Evolutionary conservation across 2,888 invertebrate genomes (phyloP).

Genomic region (Listrodromus nycthemerus): DNA sequence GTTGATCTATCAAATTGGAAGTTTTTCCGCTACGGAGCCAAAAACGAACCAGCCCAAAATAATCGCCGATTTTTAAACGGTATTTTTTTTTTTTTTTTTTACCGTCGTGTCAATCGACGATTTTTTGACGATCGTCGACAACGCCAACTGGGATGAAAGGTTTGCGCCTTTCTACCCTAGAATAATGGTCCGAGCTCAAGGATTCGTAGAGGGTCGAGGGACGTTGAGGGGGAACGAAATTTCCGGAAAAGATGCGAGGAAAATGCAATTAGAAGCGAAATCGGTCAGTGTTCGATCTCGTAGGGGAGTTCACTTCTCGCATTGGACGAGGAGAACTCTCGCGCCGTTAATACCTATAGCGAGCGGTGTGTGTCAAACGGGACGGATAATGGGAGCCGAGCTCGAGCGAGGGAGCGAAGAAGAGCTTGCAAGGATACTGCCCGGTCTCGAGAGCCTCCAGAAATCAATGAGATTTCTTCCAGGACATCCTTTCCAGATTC

Average conservation of each 20-base stretch:
- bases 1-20: background rate
- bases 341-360: background rate
- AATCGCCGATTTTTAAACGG: too few relatives aligned
- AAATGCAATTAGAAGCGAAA: slow-evolving; percentile 76
- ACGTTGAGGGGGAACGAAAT: background rate
- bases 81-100: too few relatives aligned
- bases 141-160: slow-evolving; percentile 1
- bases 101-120: too few relatives aligned
- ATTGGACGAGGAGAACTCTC: background rate
- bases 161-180: slow-evolving; percentile 39
- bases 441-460: slow-evolving; percentile 31
- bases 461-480: slow-evolving; percentile 70
- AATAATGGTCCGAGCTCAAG: slow-evolving; percentile 69
- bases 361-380: slow-evolving; percentile 7
- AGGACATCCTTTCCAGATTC: slow-evolving; percentile 51
- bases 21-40: background rate
- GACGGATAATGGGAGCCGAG: slow-evolving; percentile 8
- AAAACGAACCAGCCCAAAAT: background rate
- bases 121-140: too few relatives aligned
- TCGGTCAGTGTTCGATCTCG: slow-evolving; percentile 68
- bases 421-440: slow-evolving; percentile 45
- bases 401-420: slow-evolving; percentile 38
- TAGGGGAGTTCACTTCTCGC: slow-evolving; percentile 1
- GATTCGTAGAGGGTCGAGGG: slow-evolving; percentile 60
- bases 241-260: slow-evolving; percentile 57